Evolutionary conservation across 1,140 invertebrate genomes (phyloP).

Genomic region (Mya arenaria): DNA sequence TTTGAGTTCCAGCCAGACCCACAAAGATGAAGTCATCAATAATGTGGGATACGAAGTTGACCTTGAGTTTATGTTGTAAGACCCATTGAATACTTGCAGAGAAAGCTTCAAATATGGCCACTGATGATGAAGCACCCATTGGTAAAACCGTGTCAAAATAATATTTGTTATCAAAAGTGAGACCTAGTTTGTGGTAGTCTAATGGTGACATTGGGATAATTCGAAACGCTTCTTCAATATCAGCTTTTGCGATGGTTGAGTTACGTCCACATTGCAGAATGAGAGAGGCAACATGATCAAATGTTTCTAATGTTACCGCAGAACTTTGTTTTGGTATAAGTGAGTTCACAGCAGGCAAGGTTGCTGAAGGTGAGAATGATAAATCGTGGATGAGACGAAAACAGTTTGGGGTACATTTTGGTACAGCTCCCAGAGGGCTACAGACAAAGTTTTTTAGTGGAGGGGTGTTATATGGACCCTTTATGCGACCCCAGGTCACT

Average conservation of each 20-base stretch:
- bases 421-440: neutral
- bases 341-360: neutral
- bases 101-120: conserved; percentile 28
- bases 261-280: neutral
- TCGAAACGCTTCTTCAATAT: conserved; percentile 49
- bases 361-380: neutral
- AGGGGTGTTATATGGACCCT: neutral
- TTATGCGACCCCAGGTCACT: neutral
- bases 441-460: neutral
- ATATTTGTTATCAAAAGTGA: neutral
- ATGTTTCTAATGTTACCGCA: neutral
- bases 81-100: conserved; percentile 26
- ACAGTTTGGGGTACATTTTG: neutral
- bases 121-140: conserved; percentile 29
- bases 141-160: conserved; percentile 36
- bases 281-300: conserved; percentile 16
- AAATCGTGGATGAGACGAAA: conserved; percentile 21
- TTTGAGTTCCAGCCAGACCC: neutral
- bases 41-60: conserved; percentile 21
- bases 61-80: neutral
- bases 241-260: conserved; percentile 44
- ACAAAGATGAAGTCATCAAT: conserved; percentile 54
- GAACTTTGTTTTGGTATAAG: neutral
- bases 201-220: conserved; percentile 25
- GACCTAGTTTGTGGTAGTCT: conserved; percentile 29